These are phyloP conservation scores for Drosophila carrolli DNA, from an alignment of 1,140 invertebrate species.

Conservation along the genomic window DNA sequence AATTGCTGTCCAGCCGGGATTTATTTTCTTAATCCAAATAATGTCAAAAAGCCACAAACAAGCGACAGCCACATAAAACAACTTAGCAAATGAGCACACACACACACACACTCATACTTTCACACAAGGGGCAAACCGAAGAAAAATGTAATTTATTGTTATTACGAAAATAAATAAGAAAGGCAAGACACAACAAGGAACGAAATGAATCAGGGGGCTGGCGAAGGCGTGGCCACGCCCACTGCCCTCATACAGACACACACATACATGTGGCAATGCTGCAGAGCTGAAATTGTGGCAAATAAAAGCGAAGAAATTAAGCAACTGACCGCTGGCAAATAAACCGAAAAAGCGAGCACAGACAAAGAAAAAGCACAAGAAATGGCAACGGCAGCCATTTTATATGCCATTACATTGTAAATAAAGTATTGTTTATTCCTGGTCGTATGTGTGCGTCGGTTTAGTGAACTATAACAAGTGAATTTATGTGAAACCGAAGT, in stretches of 20 bases:
- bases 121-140: slow-evolving; percentile 37
- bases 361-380: slow-evolving; percentile 7
- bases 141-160: slow-evolving; percentile 83
- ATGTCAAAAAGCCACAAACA: slow-evolving; percentile 82
- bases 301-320: slow-evolving; percentile 80
- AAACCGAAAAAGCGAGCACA: slow-evolving; percentile 46
- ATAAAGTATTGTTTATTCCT: slow-evolving; percentile 79
- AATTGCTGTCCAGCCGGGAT: slow-evolving; percentile 67
- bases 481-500: slow-evolving; percentile 52
- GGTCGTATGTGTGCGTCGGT: slow-evolving; percentile 8
- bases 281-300: slow-evolving; percentile 62
- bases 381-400: slow-evolving; percentile 71
- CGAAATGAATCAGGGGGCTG: slow-evolving; percentile 38
- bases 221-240: slow-evolving; percentile 35
- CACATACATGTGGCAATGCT: slow-evolving; percentile 38
- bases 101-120: slow-evolving; percentile 22
- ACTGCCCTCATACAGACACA: slow-evolving; percentile 17
- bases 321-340: slow-evolving; percentile 77
- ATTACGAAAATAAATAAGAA: slow-evolving; percentile 82
- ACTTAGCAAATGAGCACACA: slow-evolving; percentile 75
- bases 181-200: slow-evolving; percentile 33
- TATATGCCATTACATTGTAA: slow-evolving; percentile 81
- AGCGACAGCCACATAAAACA: slow-evolving; percentile 80
- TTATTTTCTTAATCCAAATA: slow-evolving; percentile 81
- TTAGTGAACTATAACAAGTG: slow-evolving; percentile 50